Conservation (phyloP, 2,113 vertebrate genomes). For the Ammodytes marinus region DNA sequence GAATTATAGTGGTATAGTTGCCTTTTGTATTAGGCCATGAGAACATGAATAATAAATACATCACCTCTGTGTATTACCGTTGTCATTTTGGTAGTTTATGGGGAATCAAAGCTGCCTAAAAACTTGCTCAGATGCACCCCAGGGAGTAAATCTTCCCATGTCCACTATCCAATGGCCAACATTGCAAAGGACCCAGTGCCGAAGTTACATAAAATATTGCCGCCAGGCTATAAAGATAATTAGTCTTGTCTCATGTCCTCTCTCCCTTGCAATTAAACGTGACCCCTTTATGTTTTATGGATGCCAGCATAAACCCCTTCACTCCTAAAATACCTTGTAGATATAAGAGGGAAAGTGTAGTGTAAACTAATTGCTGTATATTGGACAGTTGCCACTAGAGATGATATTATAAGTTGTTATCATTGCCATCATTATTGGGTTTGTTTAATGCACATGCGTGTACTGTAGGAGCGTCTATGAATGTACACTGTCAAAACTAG, state of each 20-base stretch:
- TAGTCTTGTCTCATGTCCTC: constrained; percentile 82
- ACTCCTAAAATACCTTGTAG: constrained; percentile 65
- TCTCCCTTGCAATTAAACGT: constrained; percentile 82
- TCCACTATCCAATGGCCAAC: constrained; percentile 64
- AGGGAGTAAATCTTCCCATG: constrained; percentile 70
- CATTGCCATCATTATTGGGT: constrained; percentile 46
- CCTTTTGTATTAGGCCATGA: constrained; percentile 68
- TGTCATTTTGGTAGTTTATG: constrained; percentile 53
- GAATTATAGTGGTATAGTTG: constrained; percentile 13
- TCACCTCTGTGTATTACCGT: constrained; percentile 77
- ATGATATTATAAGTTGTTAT: constrained; percentile 40
- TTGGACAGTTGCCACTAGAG: constrained; percentile 54
- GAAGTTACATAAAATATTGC: constrained; percentile 86
- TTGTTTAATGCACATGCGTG: constrained; percentile 36
- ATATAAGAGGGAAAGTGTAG: constrained; percentile 59
- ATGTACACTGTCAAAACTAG: constrained; percentile 45
- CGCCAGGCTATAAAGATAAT: constrained; percentile 86
- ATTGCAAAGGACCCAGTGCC: constrained; percentile 69
- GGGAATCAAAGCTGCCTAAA: constrained; percentile 72
- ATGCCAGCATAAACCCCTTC: constrained; percentile 74
- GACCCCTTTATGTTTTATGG: constrained; percentile 88
- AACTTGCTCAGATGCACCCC: constrained; percentile 69
- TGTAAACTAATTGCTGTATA: constrained; percentile 68
- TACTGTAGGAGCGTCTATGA: constrained; percentile 21
- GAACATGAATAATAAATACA: constrained; percentile 82